Evolutionary conservation across 2,113 vertebrate genomes (phyloP), one percentile per base, ranked within the genome.

Genomic region (Zonotrichia leucophrys): DNA sequence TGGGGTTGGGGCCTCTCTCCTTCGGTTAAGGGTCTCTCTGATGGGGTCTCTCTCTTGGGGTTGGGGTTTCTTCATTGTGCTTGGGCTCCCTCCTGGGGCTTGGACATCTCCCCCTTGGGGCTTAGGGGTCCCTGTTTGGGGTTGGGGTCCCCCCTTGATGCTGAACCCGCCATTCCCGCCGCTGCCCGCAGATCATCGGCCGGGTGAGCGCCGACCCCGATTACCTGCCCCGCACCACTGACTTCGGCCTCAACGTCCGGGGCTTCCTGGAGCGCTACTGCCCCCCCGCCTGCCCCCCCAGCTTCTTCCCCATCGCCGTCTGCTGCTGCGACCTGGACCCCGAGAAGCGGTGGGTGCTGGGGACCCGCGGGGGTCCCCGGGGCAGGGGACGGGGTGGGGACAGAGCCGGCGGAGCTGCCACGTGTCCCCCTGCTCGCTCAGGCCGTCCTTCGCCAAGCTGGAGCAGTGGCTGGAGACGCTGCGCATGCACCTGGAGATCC

Each of bases 141-240:
- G 15, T n/a, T 59, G 66, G 6, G 53, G 10, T 50, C 18, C 15
- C 28, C 41, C 31, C 4, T 25, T 16, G 64, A 25, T 19, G 11
- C 69, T 83, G 37, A 93, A 20, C 62, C n/a, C 0, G 0, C 18
- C 4, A 3, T 80, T 49, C 17, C 19, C 49, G 31, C 58, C 1
- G 0, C 35, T 56, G 16, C 28, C 47, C 59, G 16, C 95, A 99
- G 99, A 99, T 99, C 92, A 99, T 99, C 1, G 99, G 99, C 62
- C 98, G 99, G 66, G 99, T 99, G 90, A 99, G 98, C 1, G 99
- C 99, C 4, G 99, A 99, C 97, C 99, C 99, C 0, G 99, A 99
- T 97, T 99, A 99, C 97, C 98, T 99, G 92, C 99, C 99, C 76
- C 98, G 99, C 55, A 99, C 98, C 35, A 98, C 97, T 17, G 99